Percentiles rank a stretch among this genome's conserved stretches.
Conservation (phyloP, 2,888 invertebrate genomes). For the Acrobasis consociella region DNA sequence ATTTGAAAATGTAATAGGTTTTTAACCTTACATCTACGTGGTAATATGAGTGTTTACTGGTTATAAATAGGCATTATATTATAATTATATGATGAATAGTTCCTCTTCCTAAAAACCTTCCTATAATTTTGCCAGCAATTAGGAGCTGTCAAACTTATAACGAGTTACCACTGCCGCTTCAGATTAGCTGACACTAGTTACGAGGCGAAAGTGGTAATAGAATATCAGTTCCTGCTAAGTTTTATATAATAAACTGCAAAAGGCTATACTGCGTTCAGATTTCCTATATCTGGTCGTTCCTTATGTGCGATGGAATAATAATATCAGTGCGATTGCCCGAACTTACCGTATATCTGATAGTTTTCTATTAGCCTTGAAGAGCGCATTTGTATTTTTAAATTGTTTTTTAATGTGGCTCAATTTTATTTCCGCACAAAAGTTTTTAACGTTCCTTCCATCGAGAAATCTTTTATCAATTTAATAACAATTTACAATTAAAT, state of each 20-base stretch:
- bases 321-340: not conserved
- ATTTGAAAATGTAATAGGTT: too few relatives aligned
- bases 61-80: too few relatives aligned
- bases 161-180: slow-evolving; percentile 19
- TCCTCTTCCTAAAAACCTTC: slow-evolving; percentile 1
- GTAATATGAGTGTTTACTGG: too few relatives aligned
- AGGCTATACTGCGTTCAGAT: not conserved
- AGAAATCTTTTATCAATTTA: too few relatives aligned
- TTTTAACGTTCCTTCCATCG: too few relatives aligned
- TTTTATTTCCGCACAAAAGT: too few relatives aligned
- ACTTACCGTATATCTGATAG: too few relatives aligned
- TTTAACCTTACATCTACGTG: too few relatives aligned
- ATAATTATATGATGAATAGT: not conserved
- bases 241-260: slow-evolving; percentile 15
- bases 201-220: slow-evolving; percentile 21
- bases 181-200: slow-evolving; percentile 19
- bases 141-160: slow-evolving; percentile 17
- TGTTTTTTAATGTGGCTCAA: too few relatives aligned
- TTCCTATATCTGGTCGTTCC: not conserved
- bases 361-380: too few relatives aligned
- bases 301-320: not conserved
- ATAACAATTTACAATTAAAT: too few relatives aligned
- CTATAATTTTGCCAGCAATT: slow-evolving; percentile 12
- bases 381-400: too few relatives aligned
- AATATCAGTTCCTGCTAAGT: slow-evolving; percentile 15